Conservation (phyloP, 2,888 invertebrate species). For the Lepidocyrtinus sp. region DNA sequence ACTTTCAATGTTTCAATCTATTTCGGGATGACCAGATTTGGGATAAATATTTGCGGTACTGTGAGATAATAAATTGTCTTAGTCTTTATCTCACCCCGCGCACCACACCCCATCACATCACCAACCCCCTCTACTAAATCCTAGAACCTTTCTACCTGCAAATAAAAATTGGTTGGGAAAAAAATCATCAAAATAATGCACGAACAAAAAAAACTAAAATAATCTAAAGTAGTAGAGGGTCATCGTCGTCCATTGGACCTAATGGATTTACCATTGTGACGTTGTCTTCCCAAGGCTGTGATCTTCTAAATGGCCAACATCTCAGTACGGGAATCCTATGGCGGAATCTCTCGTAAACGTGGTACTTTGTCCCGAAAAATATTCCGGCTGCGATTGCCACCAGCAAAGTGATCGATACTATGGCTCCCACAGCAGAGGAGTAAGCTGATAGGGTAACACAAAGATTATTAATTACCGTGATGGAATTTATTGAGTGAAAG, state of each 20-base stretch:
- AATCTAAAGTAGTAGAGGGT: slow-evolving; percentile 46
- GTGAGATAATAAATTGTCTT: too few relatives aligned
- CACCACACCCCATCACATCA: background rate
- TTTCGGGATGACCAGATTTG: slow-evolving; percentile 15
- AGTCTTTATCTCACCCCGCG: background rate
- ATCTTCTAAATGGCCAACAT: slow-evolving; percentile 56
- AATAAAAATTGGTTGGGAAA: background rate
- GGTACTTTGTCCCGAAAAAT: slow-evolving; percentile 57
- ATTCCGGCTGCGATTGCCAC: slow-evolving; percentile 46
- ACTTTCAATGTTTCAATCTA: slow-evolving; percentile 13
- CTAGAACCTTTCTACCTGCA: slow-evolving; percentile 16
- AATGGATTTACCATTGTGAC: slow-evolving; percentile 56
- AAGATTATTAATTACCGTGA: background rate
- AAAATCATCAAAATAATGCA: slow-evolving; percentile 2
- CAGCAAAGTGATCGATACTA: slow-evolving; percentile 46
- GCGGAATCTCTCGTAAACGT: slow-evolving; percentile 40
- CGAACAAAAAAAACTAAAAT: slow-evolving; percentile 33
- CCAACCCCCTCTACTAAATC: background rate
- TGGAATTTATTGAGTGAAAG: background rate
- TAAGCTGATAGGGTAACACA: slow-evolving; percentile 24
- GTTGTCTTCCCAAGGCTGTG: slow-evolving; percentile 50
- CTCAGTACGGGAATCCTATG: slow-evolving; percentile 49
- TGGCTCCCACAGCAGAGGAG: slow-evolving; percentile 49
- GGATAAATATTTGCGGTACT: slow-evolving; percentile 1
- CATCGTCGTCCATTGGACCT: slow-evolving; percentile 51